phyloP scores from a whole-genome alignment of 2,797 vertebrate genomes.

The Sarcophilus harrisii region DNA sequence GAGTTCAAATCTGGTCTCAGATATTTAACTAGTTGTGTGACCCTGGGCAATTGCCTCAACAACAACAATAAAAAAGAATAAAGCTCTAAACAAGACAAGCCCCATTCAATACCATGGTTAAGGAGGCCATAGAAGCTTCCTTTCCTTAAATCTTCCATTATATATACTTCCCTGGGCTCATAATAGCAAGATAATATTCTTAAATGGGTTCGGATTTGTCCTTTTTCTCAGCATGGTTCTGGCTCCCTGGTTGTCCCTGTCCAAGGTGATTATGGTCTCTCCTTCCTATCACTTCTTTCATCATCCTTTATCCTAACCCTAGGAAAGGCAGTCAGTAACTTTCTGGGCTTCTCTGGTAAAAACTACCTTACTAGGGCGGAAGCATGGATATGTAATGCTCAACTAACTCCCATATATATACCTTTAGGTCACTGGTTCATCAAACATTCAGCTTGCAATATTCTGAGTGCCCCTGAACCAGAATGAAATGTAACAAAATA shows the following conservation, averaged over 20 bases:
- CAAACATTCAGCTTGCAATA: neutral
- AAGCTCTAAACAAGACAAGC: too few species aligned
- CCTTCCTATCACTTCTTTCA: neutral
- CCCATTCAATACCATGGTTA: too few species aligned
- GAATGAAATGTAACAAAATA: neutral
- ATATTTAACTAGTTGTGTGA: too few species aligned
- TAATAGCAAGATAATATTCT: neutral
- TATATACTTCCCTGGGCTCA: neutral
- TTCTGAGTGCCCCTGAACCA: neutral
- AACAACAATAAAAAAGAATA: too few species aligned
- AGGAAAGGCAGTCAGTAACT: neutral
- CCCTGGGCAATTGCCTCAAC: too few species aligned
- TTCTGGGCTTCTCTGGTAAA: neutral
- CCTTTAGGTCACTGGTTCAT: neutral
- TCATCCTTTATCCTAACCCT: neutral
- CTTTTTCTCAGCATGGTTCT: neutral
- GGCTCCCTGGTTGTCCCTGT: neutral
- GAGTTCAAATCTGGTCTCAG: too few species aligned
- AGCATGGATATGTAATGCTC: neutral
- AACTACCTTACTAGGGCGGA: neutral
- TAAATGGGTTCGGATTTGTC: neutral
- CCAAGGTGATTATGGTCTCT: neutral
- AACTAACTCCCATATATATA: neutral
- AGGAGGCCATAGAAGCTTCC: too few species aligned
- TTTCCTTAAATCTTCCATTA: neutral